phyloP scores from a whole-genome alignment of 2,113 vertebrate genomes.

The Semnornis frantzii region DNA sequence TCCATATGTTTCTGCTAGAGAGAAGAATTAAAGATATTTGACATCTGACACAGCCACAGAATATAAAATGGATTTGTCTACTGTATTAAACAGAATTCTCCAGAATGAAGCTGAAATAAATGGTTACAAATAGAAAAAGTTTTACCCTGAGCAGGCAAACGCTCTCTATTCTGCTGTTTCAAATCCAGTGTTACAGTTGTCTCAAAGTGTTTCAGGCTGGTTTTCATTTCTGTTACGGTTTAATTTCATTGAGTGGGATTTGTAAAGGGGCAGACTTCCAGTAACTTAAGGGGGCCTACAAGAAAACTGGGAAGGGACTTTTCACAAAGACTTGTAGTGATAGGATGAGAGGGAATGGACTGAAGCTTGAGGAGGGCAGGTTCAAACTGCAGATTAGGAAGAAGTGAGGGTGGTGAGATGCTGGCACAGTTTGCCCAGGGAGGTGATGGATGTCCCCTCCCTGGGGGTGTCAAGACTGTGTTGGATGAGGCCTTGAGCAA shows the following conservation, averaged over 20 bases:
- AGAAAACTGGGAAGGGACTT: too few relatives aligned
- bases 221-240: not conserved
- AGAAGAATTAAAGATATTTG: not conserved
- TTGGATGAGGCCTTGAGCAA: too few relatives aligned
- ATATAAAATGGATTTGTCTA: not conserved
- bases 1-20: not conserved
- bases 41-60: rapidly evolving
- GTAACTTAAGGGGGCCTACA: too few relatives aligned
- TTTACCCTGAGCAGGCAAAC: not conserved
- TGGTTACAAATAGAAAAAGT: not conserved
- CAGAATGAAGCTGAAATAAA: not conserved
- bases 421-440: too few relatives aligned
- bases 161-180: not conserved
- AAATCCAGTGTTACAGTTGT: not conserved
- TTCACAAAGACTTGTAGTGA: too few relatives aligned
- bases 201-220: not conserved
- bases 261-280: not conserved
- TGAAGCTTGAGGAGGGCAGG: too few relatives aligned
- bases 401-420: too few relatives aligned
- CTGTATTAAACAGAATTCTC: not conserved
- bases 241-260: not conserved
- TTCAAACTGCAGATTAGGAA: too few relatives aligned
- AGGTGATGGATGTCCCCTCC: too few relatives aligned
- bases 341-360: too few relatives aligned
- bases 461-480: too few relatives aligned